Base-by-base conservation (phyloP, 2,888 invertebrate species). In the Eueremaeus valkanovi region DNA sequence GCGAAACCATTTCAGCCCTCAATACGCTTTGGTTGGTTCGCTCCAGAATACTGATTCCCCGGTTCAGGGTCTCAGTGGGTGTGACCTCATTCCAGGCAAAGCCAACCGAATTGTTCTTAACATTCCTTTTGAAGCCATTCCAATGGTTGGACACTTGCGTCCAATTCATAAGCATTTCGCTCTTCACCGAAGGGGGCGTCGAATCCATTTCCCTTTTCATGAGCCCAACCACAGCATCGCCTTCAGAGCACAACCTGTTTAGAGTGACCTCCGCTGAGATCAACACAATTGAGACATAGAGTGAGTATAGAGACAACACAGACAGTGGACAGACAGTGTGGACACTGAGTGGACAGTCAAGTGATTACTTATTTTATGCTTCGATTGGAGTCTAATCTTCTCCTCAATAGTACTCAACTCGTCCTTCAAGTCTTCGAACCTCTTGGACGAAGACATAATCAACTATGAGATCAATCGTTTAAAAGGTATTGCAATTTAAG, bases 1-100 rank as follows among this genome's bases (percentile, higher is more conserved):
- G 86, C 0, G 92, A 90, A 66, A 91, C 87, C 81, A 88, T 88
- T 79, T 90, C 89, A 0, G 91, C 90, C 74, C 91, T 85, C 0
- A 87, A 87, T 31, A 85, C 80, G 76, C 83, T 83, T 18, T 82
- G 82, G 18, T 82, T 80, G 3, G 84, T 80, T 68, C 83, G 76
- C 42, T 81, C 80, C 21, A 84, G 78, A 11, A 82, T 81, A 75
- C 82, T 80, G 33, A 82, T 81, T 36, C 83, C 84, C 74, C 83
- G 82, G 36, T 82, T 74, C 29, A 84, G 76, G 18, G 40, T 31
- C 16, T 58, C 49, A n/a, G 21, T 40, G 5, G 29, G 36, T 63
- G 81, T 21, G 33, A 16, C 16, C 1, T 31, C 29, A 33, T 40
- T 21, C 33, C 27, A 21, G 1, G 51, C 31, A 13, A 31, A 8